A percentile compares a stretch with the other conserved stretches of the same genome.
Conservation (phyloP, 2,888 invertebrate species). For the Ephialtes manifestator region DNA sequence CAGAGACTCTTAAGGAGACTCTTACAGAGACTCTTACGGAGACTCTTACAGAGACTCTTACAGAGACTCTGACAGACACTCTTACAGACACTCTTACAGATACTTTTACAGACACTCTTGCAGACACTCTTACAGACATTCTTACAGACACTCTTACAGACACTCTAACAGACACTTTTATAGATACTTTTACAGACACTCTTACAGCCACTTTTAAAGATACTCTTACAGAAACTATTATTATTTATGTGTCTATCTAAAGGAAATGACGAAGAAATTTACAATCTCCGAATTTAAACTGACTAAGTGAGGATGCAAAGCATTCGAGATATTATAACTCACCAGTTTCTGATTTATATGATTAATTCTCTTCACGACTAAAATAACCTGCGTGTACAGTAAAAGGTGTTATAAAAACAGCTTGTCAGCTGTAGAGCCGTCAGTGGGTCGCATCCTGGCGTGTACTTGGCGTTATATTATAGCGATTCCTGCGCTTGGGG, state of each 20-base stretch:
- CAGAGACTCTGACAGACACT: too few species aligned
- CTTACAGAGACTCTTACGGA: too few species aligned
- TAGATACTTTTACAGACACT: neutral
- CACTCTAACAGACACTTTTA: too few species aligned
- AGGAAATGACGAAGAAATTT: neutral
- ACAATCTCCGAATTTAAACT: neutral
- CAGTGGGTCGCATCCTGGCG: slow-evolving; percentile 69
- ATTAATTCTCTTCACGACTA: slow-evolving; percentile 6
- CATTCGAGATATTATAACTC: neutral
- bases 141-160: too few species aligned
- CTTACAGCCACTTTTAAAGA: neutral
- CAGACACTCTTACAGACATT: too few species aligned
- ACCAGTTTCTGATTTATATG: slow-evolving; percentile 2
- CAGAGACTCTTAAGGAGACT: too few species aligned
- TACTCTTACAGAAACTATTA: too few species aligned
- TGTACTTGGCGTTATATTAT: slow-evolving; percentile 50
- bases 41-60: too few species aligned
- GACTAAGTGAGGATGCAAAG: too few species aligned
- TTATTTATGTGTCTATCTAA: neutral
- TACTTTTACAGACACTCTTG: too few species aligned
- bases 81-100: too few species aligned
- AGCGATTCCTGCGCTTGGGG: slow-evolving; percentile 53
- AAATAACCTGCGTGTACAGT: slow-evolving; percentile 5
- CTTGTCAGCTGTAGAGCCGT: slow-evolving; percentile 59
- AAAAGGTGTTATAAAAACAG: slow-evolving; percentile 41